These are phyloP conservation scores for Amyelois transitella DNA, from an alignment of 1,140 invertebrate genomes.

Conservation along the genomic window DNA sequence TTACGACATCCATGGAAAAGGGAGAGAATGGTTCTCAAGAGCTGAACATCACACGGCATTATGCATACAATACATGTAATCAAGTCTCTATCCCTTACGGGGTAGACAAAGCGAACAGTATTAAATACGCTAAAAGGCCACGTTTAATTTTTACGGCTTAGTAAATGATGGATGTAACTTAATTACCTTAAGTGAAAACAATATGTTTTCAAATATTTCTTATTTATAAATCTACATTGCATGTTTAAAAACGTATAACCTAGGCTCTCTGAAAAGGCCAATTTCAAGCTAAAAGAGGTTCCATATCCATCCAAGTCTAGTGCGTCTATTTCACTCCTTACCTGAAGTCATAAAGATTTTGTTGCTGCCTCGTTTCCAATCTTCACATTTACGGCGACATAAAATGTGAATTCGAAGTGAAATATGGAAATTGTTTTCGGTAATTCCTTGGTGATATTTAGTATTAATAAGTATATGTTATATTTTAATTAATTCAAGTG, in stretches of 20 bases:
- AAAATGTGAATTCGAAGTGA: background rate
- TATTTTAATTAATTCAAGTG: background rate
- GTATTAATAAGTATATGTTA: background rate
- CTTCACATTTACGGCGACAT: background rate
- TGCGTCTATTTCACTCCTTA: background rate
- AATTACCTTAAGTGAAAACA: too few relatives aligned
- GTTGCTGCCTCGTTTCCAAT: background rate
- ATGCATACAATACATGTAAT: too few relatives aligned
- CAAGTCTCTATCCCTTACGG: too few relatives aligned
- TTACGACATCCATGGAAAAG: too few relatives aligned
- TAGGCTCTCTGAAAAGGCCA: background rate
- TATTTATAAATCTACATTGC: too few relatives aligned
- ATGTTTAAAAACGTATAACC: background rate
- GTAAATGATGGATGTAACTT: too few relatives aligned
- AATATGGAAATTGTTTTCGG: background rate
- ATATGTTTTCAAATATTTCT: too few relatives aligned
- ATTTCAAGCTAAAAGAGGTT: background rate
- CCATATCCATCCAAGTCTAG: background rate
- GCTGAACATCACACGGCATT: too few relatives aligned
- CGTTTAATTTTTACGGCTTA: too few relatives aligned
- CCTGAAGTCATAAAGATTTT: background rate
- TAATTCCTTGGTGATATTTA: background rate
- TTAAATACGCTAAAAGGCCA: too few relatives aligned
- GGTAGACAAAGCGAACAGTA: too few relatives aligned
- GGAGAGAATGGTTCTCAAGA: too few relatives aligned